Conservation (phyloP, 2,797 vertebrate species). For the Muscicapa striata region DNA sequence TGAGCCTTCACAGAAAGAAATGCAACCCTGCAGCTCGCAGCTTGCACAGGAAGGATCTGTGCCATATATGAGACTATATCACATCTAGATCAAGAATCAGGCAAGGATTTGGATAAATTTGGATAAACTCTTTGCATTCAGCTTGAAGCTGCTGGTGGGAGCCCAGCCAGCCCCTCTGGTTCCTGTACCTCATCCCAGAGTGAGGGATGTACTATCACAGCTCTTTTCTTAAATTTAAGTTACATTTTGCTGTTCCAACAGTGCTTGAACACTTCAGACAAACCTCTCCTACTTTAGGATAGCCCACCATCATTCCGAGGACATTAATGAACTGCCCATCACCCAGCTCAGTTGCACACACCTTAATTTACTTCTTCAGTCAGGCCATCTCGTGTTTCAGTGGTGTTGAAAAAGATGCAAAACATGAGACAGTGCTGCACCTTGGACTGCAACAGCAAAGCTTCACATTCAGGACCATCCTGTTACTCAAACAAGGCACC, state of each 20-base stretch:
- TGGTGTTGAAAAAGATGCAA: not conserved
- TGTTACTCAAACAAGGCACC: not conserved
- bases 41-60: not conserved
- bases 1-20: not conserved
- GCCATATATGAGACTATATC: too few relatives aligned
- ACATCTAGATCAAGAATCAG: not conserved
- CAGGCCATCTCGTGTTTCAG: not conserved
- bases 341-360: not conserved
- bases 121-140: not conserved
- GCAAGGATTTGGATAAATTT: not conserved
- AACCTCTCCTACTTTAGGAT: not conserved
- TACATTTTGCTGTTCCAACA: not conserved
- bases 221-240: not conserved
- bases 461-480: fast-evolving
- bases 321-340: not conserved
- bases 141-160: not conserved
- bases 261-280: not conserved
- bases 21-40: too few relatives aligned
- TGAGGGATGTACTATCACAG: not conserved
- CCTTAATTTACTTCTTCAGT: too few relatives aligned
- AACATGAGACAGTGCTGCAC: not conserved
- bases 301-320: not conserved
- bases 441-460: not conserved
- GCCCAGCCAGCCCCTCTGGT: not conserved
- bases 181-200: not conserved